phyloP scores from a whole-genome alignment of 2,888 invertebrate genomes.

The Tyria jacobaeae region DNA sequence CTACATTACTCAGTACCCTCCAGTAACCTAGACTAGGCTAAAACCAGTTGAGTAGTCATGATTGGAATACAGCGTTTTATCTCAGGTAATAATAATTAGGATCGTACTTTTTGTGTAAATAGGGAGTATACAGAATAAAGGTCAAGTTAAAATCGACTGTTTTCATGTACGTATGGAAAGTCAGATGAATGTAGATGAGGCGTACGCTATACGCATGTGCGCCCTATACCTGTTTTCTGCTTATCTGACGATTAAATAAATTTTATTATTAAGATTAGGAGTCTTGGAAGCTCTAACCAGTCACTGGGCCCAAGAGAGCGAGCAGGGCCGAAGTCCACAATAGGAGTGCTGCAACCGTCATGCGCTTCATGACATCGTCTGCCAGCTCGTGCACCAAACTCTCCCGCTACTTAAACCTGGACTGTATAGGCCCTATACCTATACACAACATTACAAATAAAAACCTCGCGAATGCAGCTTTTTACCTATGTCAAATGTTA shows the following conservation, averaged over 20 bases:
- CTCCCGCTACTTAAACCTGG: not conserved
- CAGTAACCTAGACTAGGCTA: too few relatives aligned
- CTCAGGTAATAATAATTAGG: too few relatives aligned
- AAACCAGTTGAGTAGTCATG: not conserved
- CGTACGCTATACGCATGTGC: not conserved
- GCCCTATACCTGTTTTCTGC: not conserved
- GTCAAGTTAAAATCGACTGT: not conserved
- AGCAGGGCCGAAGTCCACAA: constrained; percentile 38
- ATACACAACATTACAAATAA: constrained; percentile 3
- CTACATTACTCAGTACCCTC: not conserved
- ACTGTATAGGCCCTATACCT: not conserved
- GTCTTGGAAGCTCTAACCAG: not conserved
- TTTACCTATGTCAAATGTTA: constrained; percentile 11
- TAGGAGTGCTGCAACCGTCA: constrained; percentile 26
- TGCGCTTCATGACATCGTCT: constrained; percentile 43
- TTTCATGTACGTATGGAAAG: not conserved
- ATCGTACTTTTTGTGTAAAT: too few relatives aligned
- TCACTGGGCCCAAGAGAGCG: constrained; percentile 13
- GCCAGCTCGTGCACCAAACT: constrained; percentile 2
- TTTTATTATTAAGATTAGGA: too few relatives aligned
- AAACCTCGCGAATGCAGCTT: not conserved
- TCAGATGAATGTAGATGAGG: not conserved
- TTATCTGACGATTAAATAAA: too few relatives aligned
- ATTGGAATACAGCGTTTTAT: not conserved
- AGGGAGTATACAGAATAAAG: not conserved